Evolutionary conservation across 2,888 invertebrate genomes (phyloP).

Genomic region (Trachelus stipa): DNA sequence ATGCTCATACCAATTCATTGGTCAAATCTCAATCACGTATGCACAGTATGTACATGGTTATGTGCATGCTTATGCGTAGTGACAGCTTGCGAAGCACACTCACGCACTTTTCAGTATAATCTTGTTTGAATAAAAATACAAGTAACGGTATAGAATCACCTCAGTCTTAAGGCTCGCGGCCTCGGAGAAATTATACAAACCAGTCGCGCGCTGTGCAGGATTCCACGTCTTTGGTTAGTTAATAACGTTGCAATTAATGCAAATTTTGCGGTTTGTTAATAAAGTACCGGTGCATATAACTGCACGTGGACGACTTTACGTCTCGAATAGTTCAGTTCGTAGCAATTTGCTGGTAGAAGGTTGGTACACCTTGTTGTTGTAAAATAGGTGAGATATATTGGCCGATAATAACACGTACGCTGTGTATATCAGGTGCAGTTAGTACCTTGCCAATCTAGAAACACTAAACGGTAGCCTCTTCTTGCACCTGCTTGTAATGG

Average conservation of each 20-base stretch:
- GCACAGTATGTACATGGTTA: background rate
- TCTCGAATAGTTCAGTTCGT: constrained; percentile 19
- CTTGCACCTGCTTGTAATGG: background rate
- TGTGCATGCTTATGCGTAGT: background rate
- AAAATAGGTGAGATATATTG: constrained; percentile 33
- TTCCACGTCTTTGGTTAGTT: constrained; percentile 23
- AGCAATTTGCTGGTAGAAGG: constrained; percentile 28
- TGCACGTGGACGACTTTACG: constrained; percentile 14
- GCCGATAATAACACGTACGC: constrained; percentile 31
- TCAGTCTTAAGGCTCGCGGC: background rate
- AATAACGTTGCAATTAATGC: constrained; percentile 33
- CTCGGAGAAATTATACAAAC: background rate
- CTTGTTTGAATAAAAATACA: background rate
- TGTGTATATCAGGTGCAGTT: background rate
- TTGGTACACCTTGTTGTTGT: constrained; percentile 23
- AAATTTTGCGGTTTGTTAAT: constrained; percentile 21
- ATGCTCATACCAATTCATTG: background rate
- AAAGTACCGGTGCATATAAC: constrained; percentile 27
- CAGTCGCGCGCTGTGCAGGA: constrained; percentile 5
- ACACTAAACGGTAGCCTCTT: background rate
- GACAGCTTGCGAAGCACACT: background rate
- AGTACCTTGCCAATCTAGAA: background rate
- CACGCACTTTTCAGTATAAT: background rate
- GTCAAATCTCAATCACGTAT: background rate
- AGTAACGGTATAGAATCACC: background rate